Base-by-base conservation (phyloP, 2,888 invertebrate genomes). In the Clunio marinus region DNA sequence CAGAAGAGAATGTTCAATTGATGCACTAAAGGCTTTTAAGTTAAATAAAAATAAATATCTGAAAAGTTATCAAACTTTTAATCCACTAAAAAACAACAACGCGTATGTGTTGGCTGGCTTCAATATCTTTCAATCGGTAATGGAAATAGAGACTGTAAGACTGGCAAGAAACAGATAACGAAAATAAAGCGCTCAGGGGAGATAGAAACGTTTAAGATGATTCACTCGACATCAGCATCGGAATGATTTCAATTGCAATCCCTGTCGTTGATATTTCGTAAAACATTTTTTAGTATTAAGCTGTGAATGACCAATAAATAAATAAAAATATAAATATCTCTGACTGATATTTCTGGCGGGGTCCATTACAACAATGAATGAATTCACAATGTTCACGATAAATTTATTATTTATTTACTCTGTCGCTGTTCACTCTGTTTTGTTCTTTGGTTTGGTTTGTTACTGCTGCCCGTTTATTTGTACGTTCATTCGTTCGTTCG, bases 61-160 rank as follows among this genome's bases (percentile, higher is more conserved):
- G 2, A 4, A 17, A 22, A 51, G 8, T 51, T 51, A 51, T 51
- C 51, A 17, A 22, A 17, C 8, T 22, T 51, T 41, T 51, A 51
- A 51, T 51, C 51, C 51, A 22, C 17, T 2, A 51, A 20, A 51
- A 20, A 13, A 45, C 3, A 32, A 32, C 32, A 32, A 10, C 32
- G 5, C 10, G 41, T 41, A 17, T 17, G 51, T 17, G 3, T 51
- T 51, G 17, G 51, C 22, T 51, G 17, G 22, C 20, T 20, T 35
- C 41, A 15, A 73, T 77, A 77, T 78, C 77, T 74, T 73, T 73
- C 75, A 76, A 78, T 78, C 78, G 78, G 63, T 79, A 79, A 79
- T 79, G 79, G 79, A 79, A 78, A 78, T 78, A 78, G 79, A 79
- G 79, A 78, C 79, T 76, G 76, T 76, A 76, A 78, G 78, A 76